Percentiles rank a stretch among this genome's conserved stretches.
phyloP scores from a whole-genome alignment of 2,113 vertebrate species.

The Takifugu bimaculatus region DNA sequence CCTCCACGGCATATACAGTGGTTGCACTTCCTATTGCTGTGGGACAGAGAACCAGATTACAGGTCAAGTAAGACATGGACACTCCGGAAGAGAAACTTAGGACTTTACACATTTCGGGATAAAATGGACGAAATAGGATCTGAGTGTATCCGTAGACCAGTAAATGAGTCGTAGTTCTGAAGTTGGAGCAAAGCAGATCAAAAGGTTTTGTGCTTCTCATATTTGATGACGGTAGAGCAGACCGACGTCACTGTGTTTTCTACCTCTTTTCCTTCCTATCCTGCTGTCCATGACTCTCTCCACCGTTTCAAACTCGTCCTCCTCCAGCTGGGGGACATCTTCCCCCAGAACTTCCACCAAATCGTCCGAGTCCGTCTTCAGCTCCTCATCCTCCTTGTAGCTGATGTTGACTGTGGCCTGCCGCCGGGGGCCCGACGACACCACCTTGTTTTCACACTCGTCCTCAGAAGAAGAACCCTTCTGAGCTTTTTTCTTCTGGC shows the following conservation, averaged over 20 bases:
- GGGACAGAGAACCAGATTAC: neutral
- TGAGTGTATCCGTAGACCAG: too few relatives aligned
- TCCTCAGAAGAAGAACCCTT: conserved; percentile 84
- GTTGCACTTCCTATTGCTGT: conserved; percentile 90
- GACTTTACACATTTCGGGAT: too few relatives aligned
- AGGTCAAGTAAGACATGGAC: too few relatives aligned
- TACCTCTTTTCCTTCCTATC: conserved; percentile 90
- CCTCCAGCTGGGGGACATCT: conserved; percentile 91
- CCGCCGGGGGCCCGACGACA: conserved; percentile 84
- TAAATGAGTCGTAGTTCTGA: too few relatives aligned
- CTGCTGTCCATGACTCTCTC: conserved; percentile 93
- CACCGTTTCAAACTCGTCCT: conserved; percentile 98
- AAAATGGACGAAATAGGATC: too few relatives aligned
- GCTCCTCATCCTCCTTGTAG: conserved; percentile 97
- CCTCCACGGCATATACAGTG: conserved; percentile 94
- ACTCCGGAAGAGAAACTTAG: too few relatives aligned
- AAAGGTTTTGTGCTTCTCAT: too few relatives aligned
- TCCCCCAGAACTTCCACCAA: conserved; percentile 92
- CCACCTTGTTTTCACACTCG: conserved; percentile 83
- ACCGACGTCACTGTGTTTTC: neutral
- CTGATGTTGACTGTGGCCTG: conserved; percentile 96
- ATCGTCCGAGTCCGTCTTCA: conserved; percentile 97
- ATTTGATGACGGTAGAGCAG: too few relatives aligned
- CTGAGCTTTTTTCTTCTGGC: conserved; percentile 81
- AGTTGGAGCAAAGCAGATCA: too few relatives aligned